Conservation (phyloP, 2,888 invertebrate species). For the Lochmaea capreae region DNA sequence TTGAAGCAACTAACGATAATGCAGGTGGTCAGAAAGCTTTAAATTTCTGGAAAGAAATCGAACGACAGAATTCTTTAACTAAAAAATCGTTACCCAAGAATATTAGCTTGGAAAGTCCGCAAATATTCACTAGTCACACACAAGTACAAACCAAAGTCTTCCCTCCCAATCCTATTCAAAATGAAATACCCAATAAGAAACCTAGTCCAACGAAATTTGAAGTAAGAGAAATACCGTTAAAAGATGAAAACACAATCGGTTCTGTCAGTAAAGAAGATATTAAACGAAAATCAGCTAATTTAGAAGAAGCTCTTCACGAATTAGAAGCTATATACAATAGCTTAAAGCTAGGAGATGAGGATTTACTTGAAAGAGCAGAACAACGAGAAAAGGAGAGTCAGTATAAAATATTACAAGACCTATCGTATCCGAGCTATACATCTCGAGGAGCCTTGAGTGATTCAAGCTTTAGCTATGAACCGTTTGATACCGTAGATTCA, state of each 20-base stretch:
- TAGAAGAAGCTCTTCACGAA: constrained; percentile 90
- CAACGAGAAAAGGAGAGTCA: constrained; percentile 71
- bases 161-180: constrained; percentile 49
- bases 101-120: constrained; percentile 54
- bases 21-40: constrained; percentile 67
- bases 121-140: constrained; percentile 62
- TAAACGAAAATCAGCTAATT: constrained; percentile 78
- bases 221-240: constrained; percentile 9
- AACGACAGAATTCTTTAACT: constrained; percentile 51
- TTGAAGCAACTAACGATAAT: constrained; percentile 3
- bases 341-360: constrained; percentile 85
- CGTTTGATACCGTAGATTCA: constrained; percentile 59
- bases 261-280: constrained; percentile 49
- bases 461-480: constrained; percentile 63
- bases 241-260: constrained; percentile 14
- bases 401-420: constrained; percentile 53
- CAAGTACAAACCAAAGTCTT: constrained; percentile 62
- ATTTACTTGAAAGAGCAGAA: constrained; percentile 83
- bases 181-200: constrained; percentile 47
- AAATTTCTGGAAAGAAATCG: constrained; percentile 75
- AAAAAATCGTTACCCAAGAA: constrained; percentile 42
- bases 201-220: constrained; percentile 16
- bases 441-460: constrained; percentile 62
- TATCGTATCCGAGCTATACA: constrained; percentile 52
- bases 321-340: constrained; percentile 92